Evolutionary conservation across 2,888 invertebrate genomes (phyloP).

Genomic region (Lysandra coridon): DNA sequence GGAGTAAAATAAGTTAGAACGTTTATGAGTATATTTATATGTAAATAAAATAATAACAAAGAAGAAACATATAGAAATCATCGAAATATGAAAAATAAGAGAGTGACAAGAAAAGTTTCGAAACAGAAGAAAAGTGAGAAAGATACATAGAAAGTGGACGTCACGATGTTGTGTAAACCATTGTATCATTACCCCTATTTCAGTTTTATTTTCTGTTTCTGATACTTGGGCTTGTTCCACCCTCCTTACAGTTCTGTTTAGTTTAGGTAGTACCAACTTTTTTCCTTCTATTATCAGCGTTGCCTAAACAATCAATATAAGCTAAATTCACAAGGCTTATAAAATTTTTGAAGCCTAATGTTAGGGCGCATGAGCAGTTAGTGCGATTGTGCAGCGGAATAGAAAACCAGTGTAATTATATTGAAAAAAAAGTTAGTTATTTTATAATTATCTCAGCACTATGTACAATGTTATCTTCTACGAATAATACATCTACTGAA

Average conservation of each 20-base stretch:
- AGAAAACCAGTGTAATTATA: slow-evolving; percentile 38
- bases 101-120: neutral
- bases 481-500: slow-evolving; percentile 6
- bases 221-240: slow-evolving; percentile 64
- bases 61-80: slow-evolving; percentile 26
- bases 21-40: slow-evolving; percentile 1
- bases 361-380: slow-evolving; percentile 56
- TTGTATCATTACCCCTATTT: slow-evolving; percentile 63
- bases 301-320: slow-evolving; percentile 68
- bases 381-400: slow-evolving; percentile 52
- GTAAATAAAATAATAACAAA: slow-evolving; percentile 15
- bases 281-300: slow-evolving; percentile 71
- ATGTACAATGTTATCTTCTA: neutral
- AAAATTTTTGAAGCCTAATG: slow-evolving; percentile 50
- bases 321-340: slow-evolving; percentile 53
- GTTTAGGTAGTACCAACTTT: slow-evolving; percentile 73
- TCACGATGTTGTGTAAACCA: slow-evolving; percentile 38
- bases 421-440: slow-evolving; percentile 40
- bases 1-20: slow-evolving; percentile 31
- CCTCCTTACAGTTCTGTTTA: slow-evolving; percentile 73
- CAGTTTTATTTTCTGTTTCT: slow-evolving; percentile 49
- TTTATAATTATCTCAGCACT: slow-evolving; percentile 65
- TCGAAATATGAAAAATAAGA: slow-evolving; percentile 16
- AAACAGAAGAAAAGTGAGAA: neutral
- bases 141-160: slow-evolving; percentile 37